Conservation (phyloP, 2,113 vertebrate genomes). For the Thunnus thynnus region DNA sequence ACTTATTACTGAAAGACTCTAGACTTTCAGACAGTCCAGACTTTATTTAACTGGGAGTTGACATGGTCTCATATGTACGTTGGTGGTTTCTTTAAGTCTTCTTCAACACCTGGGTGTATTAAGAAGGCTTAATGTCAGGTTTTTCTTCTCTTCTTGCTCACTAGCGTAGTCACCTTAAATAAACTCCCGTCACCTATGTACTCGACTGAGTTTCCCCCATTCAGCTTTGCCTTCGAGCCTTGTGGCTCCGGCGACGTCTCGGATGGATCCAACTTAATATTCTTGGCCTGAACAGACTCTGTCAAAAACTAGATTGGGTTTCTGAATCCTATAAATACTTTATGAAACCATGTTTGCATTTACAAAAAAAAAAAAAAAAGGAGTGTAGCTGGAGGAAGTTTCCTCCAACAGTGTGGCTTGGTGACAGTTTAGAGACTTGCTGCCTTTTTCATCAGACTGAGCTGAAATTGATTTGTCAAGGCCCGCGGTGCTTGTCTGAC, state of each 20-base stretch:
- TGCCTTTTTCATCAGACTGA: constrained; percentile 63
- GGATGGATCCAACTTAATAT: constrained; percentile 33
- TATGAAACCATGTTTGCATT: constrained; percentile 59
- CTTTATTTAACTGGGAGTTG: too few relatives aligned
- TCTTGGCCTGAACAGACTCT: constrained; percentile 8
- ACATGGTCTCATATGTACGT: too few relatives aligned
- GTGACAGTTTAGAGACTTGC: constrained; percentile 58
- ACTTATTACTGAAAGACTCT: too few relatives aligned
- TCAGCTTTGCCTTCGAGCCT: constrained; percentile 7
- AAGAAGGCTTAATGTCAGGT: too few relatives aligned
- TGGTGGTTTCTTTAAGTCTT: too few relatives aligned
- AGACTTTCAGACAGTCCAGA: too few relatives aligned
- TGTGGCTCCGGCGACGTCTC: neutral
- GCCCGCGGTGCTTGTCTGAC: constrained; percentile 56
- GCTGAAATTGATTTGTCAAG: constrained; percentile 71
- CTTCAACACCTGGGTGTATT: too few relatives aligned
- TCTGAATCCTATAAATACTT: constrained; percentile 55
- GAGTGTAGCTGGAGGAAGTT: constrained; percentile 25
- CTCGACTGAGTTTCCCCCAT: neutral
- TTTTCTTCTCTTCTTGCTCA: neutral
- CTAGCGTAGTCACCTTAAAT: neutral
- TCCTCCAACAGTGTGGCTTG: constrained; percentile 1
- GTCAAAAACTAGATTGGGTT: constrained; percentile 46
- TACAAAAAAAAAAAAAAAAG: constrained; percentile 25
- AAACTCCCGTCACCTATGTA: neutral